Evolutionary conservation across 1,140 invertebrate genomes (phyloP).

Genomic region (Cherax quadricarinatus): DNA sequence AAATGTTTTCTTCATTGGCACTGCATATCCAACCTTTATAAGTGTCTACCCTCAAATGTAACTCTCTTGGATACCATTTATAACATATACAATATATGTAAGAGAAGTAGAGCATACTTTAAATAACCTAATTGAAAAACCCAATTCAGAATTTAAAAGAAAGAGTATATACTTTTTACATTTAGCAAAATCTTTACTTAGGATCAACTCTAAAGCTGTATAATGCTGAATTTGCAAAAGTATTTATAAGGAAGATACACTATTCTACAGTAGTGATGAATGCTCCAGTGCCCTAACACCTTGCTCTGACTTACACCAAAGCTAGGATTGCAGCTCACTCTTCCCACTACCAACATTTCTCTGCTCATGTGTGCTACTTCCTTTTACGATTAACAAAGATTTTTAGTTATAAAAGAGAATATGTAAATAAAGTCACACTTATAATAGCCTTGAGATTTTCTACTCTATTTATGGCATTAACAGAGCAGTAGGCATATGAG

Average conservation of each 20-base stretch:
- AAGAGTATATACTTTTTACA: background rate
- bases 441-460: background rate
- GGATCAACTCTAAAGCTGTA: background rate
- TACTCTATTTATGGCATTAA: background rate
- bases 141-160: background rate
- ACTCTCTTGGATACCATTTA: no score
- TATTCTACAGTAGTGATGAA: slow-evolving; percentile 31
- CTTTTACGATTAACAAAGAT: background rate
- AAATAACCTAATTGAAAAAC: background rate
- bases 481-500: background rate
- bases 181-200: background rate
- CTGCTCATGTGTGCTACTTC: background rate
- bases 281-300: slow-evolving; percentile 13
- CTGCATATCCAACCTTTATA: no score
- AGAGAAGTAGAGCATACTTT: background rate
- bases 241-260: background rate
- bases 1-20: no score
- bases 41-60: no score
- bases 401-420: background rate
- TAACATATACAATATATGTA: no score
- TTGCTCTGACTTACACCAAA: slow-evolving; percentile 30
- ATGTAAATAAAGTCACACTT: background rate
- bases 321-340: background rate
- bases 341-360: slow-evolving; percentile 31
- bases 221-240: background rate